A percentile compares a stretch with the other conserved stretches of the same genome.
Conservation (phyloP, 2,888 invertebrate genomes). For the Dascillus cervinus region DNA sequence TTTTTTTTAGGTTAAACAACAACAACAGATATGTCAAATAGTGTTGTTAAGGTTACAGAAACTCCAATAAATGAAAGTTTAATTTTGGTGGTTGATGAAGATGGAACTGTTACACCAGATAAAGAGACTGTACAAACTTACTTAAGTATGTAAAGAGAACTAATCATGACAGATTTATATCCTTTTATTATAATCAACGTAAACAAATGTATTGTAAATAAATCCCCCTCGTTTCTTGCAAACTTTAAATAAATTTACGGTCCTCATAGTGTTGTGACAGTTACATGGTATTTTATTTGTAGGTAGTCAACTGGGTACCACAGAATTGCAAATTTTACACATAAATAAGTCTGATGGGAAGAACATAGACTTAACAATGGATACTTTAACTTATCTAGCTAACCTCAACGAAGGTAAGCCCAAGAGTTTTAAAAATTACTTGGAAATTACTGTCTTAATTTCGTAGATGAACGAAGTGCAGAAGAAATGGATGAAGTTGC, state of each 20-base stretch:
- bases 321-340: slow-evolving; percentile 37
- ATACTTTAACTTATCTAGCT: slow-evolving; percentile 39
- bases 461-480: slow-evolving; percentile 18
- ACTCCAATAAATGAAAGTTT: slow-evolving; percentile 56
- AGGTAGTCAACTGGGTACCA: slow-evolving; percentile 33
- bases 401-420: slow-evolving; percentile 18
- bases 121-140: slow-evolving; percentile 70
- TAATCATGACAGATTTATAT: too few relatives aligned
- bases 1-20: too few relatives aligned
- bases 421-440: not conserved
- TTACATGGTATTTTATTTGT: slow-evolving; percentile 10
- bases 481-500: slow-evolving; percentile 46
- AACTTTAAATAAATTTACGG: too few relatives aligned
- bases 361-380: slow-evolving; percentile 40
- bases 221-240: too few relatives aligned
- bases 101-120: slow-evolving; percentile 76
- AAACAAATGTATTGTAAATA: too few relatives aligned
- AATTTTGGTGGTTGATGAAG: slow-evolving; percentile 79
- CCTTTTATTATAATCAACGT: too few relatives aligned
- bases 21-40: slow-evolving; percentile 41
- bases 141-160: slow-evolving; percentile 62
- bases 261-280: slow-evolving; percentile 1
- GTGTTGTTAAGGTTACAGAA: slow-evolving; percentile 41
- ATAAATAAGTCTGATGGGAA: slow-evolving; percentile 37
- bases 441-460: not conserved